Evolutionary conservation across 2,113 vertebrate species (phyloP).

Genomic region (Tragelaphus imberbis): DNA sequence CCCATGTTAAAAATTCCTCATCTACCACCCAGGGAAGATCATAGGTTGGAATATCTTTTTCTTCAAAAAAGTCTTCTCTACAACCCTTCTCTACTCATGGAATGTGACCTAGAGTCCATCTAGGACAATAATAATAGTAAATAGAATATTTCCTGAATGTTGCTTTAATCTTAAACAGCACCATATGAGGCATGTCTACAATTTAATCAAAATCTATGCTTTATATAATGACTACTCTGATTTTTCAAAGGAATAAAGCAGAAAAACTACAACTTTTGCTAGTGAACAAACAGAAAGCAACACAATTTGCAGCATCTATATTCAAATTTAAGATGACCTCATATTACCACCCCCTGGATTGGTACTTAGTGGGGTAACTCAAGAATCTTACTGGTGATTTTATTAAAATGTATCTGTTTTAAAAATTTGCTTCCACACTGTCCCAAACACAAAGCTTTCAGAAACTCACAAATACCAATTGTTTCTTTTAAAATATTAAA

Average conservation of each 20-base stretch:
- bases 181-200: not conserved
- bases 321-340: not conserved
- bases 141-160: not conserved
- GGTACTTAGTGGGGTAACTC: not conserved
- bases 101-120: not conserved
- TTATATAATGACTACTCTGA: not conserved
- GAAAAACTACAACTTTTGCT: not conserved
- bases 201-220: not conserved
- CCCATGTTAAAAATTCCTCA: not conserved
- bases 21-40: not conserved
- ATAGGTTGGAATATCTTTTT: not conserved
- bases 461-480: not conserved
- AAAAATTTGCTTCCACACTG: not conserved
- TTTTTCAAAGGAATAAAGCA: constrained; percentile 8
- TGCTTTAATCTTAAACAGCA: not conserved
- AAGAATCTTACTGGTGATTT: not conserved
- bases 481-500: constrained; percentile 1
- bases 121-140: not conserved
- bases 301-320: not conserved
- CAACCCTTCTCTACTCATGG: not conserved
- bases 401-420: not conserved
- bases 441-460: not conserved
- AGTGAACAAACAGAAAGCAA: not conserved
- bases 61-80: not conserved
- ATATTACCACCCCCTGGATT: not conserved